phyloP scores from a whole-genome alignment of 2,888 invertebrate species.

The Gerosis bhagava region DNA sequence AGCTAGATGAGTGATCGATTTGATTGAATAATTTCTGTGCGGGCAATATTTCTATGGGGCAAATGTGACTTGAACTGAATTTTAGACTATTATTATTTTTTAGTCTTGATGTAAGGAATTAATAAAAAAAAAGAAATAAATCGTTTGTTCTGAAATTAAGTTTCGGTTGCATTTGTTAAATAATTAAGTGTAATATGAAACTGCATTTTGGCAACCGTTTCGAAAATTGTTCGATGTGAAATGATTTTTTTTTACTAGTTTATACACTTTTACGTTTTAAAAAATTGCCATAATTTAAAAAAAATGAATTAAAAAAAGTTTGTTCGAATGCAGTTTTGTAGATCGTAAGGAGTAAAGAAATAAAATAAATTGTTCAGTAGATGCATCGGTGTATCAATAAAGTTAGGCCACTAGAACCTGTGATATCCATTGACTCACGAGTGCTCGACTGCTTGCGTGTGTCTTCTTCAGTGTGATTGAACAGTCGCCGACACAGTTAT shows the following conservation, averaged over 20 bases:
- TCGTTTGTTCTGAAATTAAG: conserved; percentile 16
- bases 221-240: neutral
- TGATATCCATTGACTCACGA: conserved; percentile 70
- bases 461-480: conserved; percentile 61
- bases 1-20: conserved; percentile 1
- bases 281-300: too few relatives aligned
- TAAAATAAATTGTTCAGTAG: conserved; percentile 19
- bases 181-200: conserved; percentile 18
- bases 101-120: neutral
- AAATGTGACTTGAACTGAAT: conserved; percentile 23
- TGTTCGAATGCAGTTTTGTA: conserved; percentile 20
- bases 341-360: conserved; percentile 6
- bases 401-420: conserved; percentile 77
- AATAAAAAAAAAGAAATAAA: conserved; percentile 2
- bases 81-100: conserved; percentile 14
- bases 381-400: conserved; percentile 55
- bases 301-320: too few relatives aligned
- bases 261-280: conserved; percentile 7
- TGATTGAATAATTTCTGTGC: conserved; percentile 12
- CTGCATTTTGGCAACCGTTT: conserved; percentile 16
- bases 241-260: conserved; percentile 19
- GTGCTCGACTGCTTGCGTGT: conserved; percentile 66
- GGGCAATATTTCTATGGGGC: conserved; percentile 23
- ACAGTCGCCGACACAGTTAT: conserved; percentile 32
- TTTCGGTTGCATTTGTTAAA: conserved; percentile 20